Conservation (phyloP, 2,113 vertebrate species). For the Paramisgurnus dabryanus region DNA sequence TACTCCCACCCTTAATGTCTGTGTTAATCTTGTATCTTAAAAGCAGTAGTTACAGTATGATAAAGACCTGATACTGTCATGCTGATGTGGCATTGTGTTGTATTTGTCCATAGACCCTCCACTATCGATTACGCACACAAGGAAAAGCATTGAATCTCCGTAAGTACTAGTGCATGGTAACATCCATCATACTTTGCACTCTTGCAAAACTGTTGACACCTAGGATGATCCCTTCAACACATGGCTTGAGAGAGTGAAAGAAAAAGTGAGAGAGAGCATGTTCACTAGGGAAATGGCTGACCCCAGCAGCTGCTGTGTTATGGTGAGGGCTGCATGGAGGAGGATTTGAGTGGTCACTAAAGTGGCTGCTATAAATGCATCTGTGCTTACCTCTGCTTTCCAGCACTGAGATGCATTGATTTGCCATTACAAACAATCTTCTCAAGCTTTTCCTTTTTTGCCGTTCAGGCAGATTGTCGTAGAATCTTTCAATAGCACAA, state of each 20-base stretch:
- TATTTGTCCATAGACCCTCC: conserved; percentile 89
- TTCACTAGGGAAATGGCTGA: conserved; percentile 32
- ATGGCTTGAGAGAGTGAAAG: conserved; percentile 4
- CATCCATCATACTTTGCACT: conserved; percentile 46
- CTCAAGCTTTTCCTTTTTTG: conserved; percentile 44
- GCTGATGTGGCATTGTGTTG: conserved; percentile 51
- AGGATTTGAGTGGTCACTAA: conserved; percentile 42
- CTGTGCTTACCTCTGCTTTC: conserved; percentile 47
- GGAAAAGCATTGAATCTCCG: conserved; percentile 99
- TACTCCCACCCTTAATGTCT: neutral
- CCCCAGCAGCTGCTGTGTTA: conserved; percentile 29
- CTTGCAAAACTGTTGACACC: conserved; percentile 32
- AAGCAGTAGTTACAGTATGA: neutral
- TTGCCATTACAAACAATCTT: conserved; percentile 41
- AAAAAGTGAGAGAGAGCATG: conserved; percentile 38
- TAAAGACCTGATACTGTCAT: conserved; percentile 4
- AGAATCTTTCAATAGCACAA: conserved; percentile 34
- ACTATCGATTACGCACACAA: conserved; percentile 98
- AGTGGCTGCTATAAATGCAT: conserved; percentile 45
- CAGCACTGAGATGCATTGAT: conserved; percentile 50
- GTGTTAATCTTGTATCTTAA: neutral
- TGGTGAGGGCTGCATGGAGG: conserved; percentile 41
- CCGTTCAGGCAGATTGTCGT: conserved; percentile 32
- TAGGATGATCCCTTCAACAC: neutral
- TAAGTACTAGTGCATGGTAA: conserved; percentile 79